Evolutionary conservation across 2,113 vertebrate genomes (phyloP).

Genomic region (Sardina pilchardus): DNA sequence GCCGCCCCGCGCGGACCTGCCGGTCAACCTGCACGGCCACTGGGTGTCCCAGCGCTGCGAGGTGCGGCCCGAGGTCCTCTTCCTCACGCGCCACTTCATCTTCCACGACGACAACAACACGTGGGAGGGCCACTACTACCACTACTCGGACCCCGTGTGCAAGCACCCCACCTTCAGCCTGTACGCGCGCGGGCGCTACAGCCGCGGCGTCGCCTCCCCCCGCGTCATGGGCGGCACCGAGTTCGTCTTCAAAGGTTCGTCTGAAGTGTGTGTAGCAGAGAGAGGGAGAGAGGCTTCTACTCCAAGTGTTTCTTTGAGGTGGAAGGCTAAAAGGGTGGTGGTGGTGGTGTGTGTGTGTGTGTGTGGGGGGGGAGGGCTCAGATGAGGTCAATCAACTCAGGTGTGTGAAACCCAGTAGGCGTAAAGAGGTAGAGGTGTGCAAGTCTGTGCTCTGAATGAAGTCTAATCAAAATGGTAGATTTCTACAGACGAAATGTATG

Average conservation of each 20-base stretch:
- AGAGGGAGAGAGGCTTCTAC: neutral
- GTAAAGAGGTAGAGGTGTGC: too few species aligned
- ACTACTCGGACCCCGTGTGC: slow-evolving; percentile 94
- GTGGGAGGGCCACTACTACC: slow-evolving; percentile 97
- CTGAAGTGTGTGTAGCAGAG: neutral
- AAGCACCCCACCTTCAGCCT: slow-evolving; percentile 95
- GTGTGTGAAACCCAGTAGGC: too few species aligned
- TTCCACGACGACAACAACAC: slow-evolving; percentile 95
- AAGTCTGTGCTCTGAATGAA: too few species aligned
- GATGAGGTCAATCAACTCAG: too few species aligned
- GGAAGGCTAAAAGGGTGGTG: neutral
- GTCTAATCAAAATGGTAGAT: too few species aligned
- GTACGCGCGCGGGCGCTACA: slow-evolving; percentile 91
- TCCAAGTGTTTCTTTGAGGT: neutral
- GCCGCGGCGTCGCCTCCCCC: slow-evolving; percentile 82
- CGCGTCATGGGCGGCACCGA: slow-evolving; percentile 89
- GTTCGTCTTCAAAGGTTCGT: slow-evolving; percentile 93
- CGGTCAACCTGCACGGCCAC: slow-evolving; percentile 86
- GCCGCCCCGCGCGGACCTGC: slow-evolving; percentile 82
- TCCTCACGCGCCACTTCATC: slow-evolving; percentile 94
- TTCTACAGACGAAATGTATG: too few species aligned
- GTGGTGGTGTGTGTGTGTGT: too few species aligned
- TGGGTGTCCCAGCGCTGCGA: slow-evolving; percentile 97
- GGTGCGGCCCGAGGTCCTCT: slow-evolving; percentile 92
- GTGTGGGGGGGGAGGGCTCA: too few species aligned